Percentiles rank a stretch among this genome's conserved stretches.
These are phyloP conservation scores for Drosophila teissieri DNA, from an alignment of 1,140 invertebrate genomes.

Conservation along the genomic window DNA sequence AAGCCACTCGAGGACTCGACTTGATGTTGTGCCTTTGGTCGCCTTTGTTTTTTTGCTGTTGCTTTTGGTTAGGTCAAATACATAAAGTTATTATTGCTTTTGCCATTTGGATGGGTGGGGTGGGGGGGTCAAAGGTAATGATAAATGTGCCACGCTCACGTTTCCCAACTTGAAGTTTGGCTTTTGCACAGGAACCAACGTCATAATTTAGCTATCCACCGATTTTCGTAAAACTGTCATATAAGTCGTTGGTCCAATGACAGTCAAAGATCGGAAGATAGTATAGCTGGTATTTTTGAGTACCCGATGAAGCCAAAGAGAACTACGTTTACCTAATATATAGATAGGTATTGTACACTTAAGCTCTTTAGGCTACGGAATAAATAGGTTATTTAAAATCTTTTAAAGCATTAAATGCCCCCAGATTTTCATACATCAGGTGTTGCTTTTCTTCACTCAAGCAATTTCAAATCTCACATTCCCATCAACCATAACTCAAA, in stretches of 20 bases:
- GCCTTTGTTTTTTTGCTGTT: constrained; percentile 5
- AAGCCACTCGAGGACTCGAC: constrained; percentile 51
- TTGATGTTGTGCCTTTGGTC: constrained; percentile 19
- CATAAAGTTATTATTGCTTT: constrained; percentile 82
- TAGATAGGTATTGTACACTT: not conserved
- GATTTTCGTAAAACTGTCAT: constrained; percentile 10
- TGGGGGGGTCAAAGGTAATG: constrained; percentile 35
- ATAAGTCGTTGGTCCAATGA: not conserved
- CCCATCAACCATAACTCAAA: constrained; percentile 6
- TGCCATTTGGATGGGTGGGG: constrained; percentile 24
- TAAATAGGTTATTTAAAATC: too few species aligned
- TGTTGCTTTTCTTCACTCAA: not conserved
- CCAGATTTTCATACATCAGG: not conserved
- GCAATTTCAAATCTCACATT: not conserved
- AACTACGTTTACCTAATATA: not conserved
- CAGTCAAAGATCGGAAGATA: not conserved
- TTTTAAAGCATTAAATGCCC: too few species aligned
- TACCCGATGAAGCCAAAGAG: too few species aligned
- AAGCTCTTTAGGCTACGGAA: too few species aligned
- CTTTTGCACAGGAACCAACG: constrained; percentile 23
- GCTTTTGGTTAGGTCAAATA: constrained; percentile 57
- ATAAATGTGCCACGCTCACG: constrained; percentile 77
- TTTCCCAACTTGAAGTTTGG: constrained; percentile 31
- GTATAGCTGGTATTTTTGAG: too few species aligned
- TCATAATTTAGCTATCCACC: constrained; percentile 65